Evolutionary conservation across 2,113 vertebrate genomes (phyloP).

Genomic region (Lasiurus cinereus): DNA sequence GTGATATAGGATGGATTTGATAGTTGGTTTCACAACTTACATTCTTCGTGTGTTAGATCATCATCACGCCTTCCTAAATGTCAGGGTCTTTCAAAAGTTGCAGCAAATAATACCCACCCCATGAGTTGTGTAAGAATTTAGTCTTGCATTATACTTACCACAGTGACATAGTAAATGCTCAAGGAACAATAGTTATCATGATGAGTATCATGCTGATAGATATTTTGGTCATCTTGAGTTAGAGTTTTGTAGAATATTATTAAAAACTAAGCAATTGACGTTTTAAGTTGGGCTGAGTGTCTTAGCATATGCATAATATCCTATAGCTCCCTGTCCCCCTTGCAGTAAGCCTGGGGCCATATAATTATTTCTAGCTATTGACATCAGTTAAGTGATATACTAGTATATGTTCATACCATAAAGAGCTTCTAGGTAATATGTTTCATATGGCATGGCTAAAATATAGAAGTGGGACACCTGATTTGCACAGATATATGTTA

Average conservation of each 20-base stretch:
- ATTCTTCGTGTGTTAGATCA: not conserved
- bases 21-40: not conserved
- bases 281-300: not conserved
- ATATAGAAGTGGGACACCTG: not conserved
- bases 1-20: not conserved
- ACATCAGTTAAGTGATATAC: not conserved
- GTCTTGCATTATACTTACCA: not conserved
- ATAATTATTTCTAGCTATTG: not conserved
- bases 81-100: not conserved
- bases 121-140: not conserved
- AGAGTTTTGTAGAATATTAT: not conserved
- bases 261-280: not conserved
- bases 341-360: not conserved
- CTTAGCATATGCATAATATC: not conserved
- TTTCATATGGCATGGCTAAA: not conserved
- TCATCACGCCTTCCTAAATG: not conserved
- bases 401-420: not conserved
- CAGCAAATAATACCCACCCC: not conserved
- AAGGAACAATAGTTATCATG: not conserved
- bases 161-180: not conserved
- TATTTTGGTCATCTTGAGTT: not conserved
- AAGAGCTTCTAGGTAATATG: not conserved
- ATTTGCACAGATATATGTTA: not conserved
- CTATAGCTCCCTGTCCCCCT: not conserved
- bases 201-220: not conserved